Evolutionary conservation across 2,113 vertebrate species (phyloP).

Genomic region (Ptyas mucosa): DNA sequence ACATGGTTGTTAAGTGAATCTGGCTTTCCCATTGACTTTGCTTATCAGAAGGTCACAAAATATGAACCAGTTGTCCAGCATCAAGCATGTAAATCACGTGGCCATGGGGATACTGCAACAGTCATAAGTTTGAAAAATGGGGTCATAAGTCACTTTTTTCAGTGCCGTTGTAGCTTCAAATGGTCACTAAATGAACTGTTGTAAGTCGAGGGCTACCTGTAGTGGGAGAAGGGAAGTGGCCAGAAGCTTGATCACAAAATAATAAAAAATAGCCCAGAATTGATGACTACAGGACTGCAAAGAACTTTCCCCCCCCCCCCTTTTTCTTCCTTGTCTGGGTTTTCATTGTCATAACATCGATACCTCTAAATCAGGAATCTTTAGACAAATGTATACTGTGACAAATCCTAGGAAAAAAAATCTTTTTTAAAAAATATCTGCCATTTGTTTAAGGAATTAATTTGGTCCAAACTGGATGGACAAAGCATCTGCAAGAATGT

Average conservation of each 20-base stretch:
- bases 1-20: not conserved
- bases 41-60: not conserved
- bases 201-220: not conserved
- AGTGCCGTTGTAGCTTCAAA: not conserved
- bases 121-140: not conserved
- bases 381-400: not conserved
- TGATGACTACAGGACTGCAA: not conserved
- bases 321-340: not conserved
- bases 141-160: not conserved
- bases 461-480: not conserved
- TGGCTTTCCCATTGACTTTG: not conserved
- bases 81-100: not conserved
- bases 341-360: not conserved
- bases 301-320: accelerated
- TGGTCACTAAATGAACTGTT: not conserved
- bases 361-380: not conserved
- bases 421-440: not conserved
- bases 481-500: not conserved
- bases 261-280: not conserved
- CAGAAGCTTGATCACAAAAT: not conserved
- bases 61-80: not conserved
- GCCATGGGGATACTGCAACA: not conserved
- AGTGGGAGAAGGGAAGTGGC: not conserved
- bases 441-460: not conserved
- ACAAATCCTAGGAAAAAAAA: not conserved